phyloP scores from a whole-genome alignment of 2,113 vertebrate species.

The Calypte anna region DNA sequence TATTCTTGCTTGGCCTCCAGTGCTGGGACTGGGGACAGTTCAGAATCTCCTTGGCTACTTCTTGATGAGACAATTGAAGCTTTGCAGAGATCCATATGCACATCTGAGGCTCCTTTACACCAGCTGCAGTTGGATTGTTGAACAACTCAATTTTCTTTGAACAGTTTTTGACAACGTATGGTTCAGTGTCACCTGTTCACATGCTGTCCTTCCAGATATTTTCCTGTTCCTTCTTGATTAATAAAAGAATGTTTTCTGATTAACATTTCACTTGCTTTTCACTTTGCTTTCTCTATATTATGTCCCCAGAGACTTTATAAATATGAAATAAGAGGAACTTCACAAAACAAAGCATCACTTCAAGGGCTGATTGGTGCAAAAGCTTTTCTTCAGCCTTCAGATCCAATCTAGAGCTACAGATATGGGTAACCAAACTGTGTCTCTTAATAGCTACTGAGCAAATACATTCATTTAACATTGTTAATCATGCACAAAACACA shows the following conservation, averaged over 20 bases:
- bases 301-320: not conserved
- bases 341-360: not conserved
- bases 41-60: not conserved
- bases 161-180: not conserved
- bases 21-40: not conserved
- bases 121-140: not conserved
- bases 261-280: slow-evolving; percentile 3
- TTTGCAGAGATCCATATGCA: not conserved
- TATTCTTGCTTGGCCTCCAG: not conserved
- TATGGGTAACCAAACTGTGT: not conserved
- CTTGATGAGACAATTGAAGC: not conserved
- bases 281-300: not conserved
- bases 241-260: slow-evolving; percentile 29
- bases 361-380: not conserved
- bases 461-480: not conserved
- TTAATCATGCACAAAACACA: not conserved
- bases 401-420: not conserved
- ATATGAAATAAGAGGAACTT: not conserved
- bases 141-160: slow-evolving; percentile 16
- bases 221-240: slow-evolving; percentile 36
- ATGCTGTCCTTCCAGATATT: not conserved
- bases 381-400: not conserved
- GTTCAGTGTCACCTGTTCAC: not conserved
- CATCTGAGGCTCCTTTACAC: not conserved
- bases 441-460: not conserved